Evolutionary conservation across 2,797 vertebrate species (phyloP).

Genomic region (Phataginus tetradactyla): DNA sequence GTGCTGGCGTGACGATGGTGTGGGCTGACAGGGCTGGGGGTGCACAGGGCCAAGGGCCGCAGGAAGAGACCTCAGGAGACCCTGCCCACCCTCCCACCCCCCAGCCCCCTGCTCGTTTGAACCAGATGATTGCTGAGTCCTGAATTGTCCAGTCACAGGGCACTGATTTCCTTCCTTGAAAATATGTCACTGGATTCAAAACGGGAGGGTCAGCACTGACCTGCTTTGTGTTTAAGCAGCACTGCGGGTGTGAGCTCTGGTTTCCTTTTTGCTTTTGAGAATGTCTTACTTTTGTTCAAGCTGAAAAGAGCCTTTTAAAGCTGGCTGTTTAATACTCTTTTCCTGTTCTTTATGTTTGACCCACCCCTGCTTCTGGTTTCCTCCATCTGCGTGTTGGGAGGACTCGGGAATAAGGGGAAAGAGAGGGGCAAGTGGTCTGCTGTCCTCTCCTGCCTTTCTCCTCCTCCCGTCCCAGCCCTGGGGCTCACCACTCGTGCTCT

Average conservation of each 20-base stretch:
- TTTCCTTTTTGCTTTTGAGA: conserved; percentile 56
- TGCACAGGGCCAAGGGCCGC: no score
- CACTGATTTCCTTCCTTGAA: conserved; percentile 50
- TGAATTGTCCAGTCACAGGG: not conserved
- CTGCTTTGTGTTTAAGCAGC: conserved; percentile 45
- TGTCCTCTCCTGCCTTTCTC: not conserved
- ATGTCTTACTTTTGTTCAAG: conserved; percentile 70
- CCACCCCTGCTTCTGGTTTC: conserved; percentile 52
- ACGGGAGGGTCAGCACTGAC: conserved; percentile 50
- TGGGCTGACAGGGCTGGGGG: not conserved
- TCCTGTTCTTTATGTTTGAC: conserved; percentile 55
- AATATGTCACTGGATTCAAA: conserved; percentile 49
- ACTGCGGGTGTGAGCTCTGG: conserved; percentile 35
- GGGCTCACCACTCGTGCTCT: not conserved
- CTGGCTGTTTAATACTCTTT: conserved; percentile 69
- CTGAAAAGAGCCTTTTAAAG: conserved; percentile 61
- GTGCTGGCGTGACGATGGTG: not conserved
- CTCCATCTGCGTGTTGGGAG: conserved; percentile 10
- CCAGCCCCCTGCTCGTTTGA: conserved; percentile 50
- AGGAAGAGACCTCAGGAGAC: not conserved
- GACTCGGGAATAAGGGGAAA: not conserved
- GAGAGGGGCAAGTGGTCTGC: not conserved
- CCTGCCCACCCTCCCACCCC: not conserved
- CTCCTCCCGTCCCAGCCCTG: not conserved
- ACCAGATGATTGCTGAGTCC: conserved; percentile 43